These are phyloP conservation scores for Clarias platycephalus DNA, from an alignment of 2,797 vertebrate genomes.

Conservation along the genomic window DNA sequence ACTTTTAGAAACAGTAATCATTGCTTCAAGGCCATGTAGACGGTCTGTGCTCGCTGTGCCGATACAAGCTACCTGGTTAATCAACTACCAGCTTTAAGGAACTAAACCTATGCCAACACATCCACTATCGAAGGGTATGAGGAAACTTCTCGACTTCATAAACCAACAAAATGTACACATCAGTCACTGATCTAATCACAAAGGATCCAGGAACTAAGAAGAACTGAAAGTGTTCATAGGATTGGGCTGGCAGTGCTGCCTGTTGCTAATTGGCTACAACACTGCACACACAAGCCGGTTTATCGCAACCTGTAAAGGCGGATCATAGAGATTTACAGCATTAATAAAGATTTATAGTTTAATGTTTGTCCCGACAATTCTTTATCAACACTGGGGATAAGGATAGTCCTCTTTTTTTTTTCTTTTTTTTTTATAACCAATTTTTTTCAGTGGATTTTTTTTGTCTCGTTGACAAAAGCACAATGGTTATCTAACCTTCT, in stretches of 20 bases:
- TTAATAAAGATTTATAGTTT: background rate
- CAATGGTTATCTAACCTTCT: background rate
- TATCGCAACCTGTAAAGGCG: background rate
- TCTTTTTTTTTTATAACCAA: too few species aligned
- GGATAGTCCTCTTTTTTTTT: too few species aligned
- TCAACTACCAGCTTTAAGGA: background rate
- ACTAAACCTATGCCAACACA: background rate
- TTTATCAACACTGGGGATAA: background rate
- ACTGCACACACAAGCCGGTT: background rate
- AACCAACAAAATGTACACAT: background rate
- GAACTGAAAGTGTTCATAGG: background rate
- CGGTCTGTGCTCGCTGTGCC: background rate
- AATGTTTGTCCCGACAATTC: background rate
- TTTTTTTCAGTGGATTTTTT: background rate
- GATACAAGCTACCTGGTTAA: background rate
- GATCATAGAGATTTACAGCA: background rate
- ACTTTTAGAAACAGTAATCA: conserved; percentile 12
- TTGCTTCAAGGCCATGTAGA: background rate
- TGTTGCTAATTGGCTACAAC: background rate
- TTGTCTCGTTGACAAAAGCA: background rate
- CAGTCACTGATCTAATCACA: background rate
- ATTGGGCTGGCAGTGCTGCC: background rate
- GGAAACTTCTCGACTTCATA: background rate
- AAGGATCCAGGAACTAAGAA: background rate
- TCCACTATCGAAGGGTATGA: background rate